Evolutionary conservation across 2,113 vertebrate genomes (phyloP), one percentile per base, ranked within the genome.

Genomic region (Ciconia stormi): DNA sequence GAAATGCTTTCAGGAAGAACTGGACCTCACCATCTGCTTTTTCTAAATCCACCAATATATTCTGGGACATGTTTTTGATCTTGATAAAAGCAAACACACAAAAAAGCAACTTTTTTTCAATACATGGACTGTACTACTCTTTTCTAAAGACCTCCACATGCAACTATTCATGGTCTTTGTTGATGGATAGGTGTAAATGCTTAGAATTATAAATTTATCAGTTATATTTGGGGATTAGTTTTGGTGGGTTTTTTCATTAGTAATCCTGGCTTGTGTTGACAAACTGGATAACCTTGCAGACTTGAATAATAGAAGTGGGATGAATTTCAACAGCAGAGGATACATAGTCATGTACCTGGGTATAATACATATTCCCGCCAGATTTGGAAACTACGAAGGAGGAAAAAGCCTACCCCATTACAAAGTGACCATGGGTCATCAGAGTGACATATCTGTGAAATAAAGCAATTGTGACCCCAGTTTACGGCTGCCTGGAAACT

Each of bases 171-270:
- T 3, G 2, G 2, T 59, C 25, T 77, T 22, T 13, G 7, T 0
- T 32, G 25, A 30, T 32, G 5, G 8, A 23, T 7, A 44, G 0
- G 0, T 46, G 3, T 0, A 69, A 20, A 65, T 10, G 11, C 34
- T 71, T 11, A 29, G 8, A 90, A 73, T 32, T 58, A 30, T 0
- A 18, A 2, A 36, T 34, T 2, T 66, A 36, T 42, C 32, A 47
- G 40, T 26, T 55, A 40, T 23, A 12, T 9, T 40, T 69, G 14
- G 26, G 11, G 15, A 47, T 0, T 46, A 30, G 30, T 18, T 69
- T 82, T 59, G 6, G 7, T 29, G 9, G 7, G 0, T 1, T 11
- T 66, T 13, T 4, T 6, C 16, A 52, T 25, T 36, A 46, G 8
- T 29, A 40, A 94, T 32, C 34, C 16, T 65, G 14, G 4, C 7